phyloP scores from a whole-genome alignment of 2,113 vertebrate genomes.

The Carassius gibelio region DNA sequence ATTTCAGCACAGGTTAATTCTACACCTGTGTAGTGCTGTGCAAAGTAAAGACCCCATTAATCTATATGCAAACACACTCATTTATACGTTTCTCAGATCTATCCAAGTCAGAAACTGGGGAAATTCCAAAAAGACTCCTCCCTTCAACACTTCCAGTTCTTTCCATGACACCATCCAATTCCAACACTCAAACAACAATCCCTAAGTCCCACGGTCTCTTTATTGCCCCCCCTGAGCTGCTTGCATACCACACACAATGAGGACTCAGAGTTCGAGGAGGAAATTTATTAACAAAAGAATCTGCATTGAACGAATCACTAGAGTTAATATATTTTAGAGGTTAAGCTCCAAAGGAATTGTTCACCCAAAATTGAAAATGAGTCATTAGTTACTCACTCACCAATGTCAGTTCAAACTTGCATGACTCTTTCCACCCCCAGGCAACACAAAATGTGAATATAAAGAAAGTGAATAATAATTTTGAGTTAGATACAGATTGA shows the following conservation, averaged over 20 bases:
- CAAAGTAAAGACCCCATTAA: neutral
- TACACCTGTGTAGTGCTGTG: constrained; percentile 1
- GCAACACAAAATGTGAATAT: neutral
- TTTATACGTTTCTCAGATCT: neutral
- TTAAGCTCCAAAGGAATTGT: neutral
- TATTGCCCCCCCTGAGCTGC: neutral
- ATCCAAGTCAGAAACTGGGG: neutral
- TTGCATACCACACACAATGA: constrained; percentile 37
- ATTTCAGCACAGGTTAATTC: constrained; percentile 30
- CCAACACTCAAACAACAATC: constrained; percentile 30
- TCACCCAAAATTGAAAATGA: constrained; percentile 5
- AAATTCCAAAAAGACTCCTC: constrained; percentile 28
- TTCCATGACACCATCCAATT: neutral
- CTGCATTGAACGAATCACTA: neutral
- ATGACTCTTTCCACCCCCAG: neutral
- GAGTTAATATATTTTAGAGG: constrained; percentile 8
- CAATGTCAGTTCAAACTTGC: neutral
- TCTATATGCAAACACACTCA: neutral
- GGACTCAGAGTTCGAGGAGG: neutral
- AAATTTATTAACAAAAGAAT: neutral
- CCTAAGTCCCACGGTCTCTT: neutral
- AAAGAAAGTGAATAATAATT: neutral
- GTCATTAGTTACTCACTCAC: neutral
- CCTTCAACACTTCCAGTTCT: neutral
- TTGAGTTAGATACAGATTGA: neutral